Evolutionary conservation across 2,797 vertebrate genomes (phyloP).

Genomic region (Tapera naevia): DNA sequence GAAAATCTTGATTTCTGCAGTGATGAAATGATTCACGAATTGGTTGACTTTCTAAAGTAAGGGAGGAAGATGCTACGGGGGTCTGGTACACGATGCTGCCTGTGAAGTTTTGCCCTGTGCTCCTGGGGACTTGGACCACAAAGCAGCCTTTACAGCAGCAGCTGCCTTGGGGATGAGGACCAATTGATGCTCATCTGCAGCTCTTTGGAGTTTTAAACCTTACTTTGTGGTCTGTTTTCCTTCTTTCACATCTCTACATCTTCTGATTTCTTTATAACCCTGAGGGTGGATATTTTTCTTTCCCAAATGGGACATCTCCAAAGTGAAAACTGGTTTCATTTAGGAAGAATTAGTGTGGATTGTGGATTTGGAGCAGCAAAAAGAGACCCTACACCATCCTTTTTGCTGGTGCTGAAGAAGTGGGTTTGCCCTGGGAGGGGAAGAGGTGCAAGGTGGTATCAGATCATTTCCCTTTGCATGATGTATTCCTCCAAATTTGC

Average conservation of each 20-base stretch:
- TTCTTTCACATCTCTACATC: neutral
- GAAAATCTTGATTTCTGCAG: neutral
- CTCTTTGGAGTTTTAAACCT: neutral
- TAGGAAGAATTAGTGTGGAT: neutral
- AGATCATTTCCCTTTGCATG: neutral
- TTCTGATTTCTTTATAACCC: neutral
- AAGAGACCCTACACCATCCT: too few species aligned
- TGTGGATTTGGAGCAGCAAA: neutral
- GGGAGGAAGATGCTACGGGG: accelerated
- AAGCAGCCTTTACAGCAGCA: neutral
- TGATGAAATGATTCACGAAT: accelerated
- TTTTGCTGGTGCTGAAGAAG: neutral
- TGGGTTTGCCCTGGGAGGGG: neutral
- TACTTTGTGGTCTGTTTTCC: neutral
- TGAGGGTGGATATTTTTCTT: neutral
- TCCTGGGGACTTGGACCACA: neutral
- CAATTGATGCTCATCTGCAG: accelerated
- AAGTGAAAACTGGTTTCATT: neutral
- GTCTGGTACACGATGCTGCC: neutral
- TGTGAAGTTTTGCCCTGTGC: accelerated
- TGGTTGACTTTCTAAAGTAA: neutral
- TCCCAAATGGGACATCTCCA: neutral
- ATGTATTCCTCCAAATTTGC: neutral
- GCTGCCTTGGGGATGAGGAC: too few species aligned
- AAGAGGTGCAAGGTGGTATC: neutral